These are phyloP conservation scores for Peribatodes rhomboidaria DNA, from an alignment of 2,888 invertebrate genomes.

Conservation along the genomic window DNA sequence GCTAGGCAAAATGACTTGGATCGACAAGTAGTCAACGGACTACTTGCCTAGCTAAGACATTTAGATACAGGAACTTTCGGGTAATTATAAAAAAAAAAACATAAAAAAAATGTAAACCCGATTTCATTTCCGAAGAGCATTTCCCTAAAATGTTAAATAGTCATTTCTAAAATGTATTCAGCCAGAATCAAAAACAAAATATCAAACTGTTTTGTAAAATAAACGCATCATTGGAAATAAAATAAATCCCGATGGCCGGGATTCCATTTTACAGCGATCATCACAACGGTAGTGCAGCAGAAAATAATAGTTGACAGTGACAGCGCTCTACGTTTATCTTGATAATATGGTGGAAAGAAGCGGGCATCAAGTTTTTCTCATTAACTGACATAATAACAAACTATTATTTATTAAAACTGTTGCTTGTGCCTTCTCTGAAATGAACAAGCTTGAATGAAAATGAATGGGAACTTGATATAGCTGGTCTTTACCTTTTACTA, in stretches of 20 bases:
- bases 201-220: not conserved
- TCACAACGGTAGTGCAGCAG: conserved; percentile 25
- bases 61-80: too few species aligned
- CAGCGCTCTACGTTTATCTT: not conserved
- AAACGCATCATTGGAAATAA: conserved; percentile 21
- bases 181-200: conserved; percentile 1
- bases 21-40: too few species aligned
- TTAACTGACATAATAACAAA: not conserved
- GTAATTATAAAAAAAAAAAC: too few species aligned
- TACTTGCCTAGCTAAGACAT: too few species aligned
- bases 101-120: too few species aligned
- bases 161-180: not conserved
- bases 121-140: too few species aligned
- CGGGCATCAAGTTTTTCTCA: not conserved
- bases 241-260: conserved; percentile 29
- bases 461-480: too few species aligned
- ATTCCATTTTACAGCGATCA: conserved; percentile 39
- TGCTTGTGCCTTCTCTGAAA: too few species aligned
- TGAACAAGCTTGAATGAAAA: too few species aligned
- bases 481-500: too few species aligned
- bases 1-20: too few species aligned
- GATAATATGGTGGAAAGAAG: conserved; percentile 1
- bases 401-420: not conserved
- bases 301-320: conserved; percentile 31
- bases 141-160: too few species aligned